These are phyloP conservation scores for Grus americana DNA, from an alignment of 2,113 vertebrate genomes.

Conservation along the genomic window DNA sequence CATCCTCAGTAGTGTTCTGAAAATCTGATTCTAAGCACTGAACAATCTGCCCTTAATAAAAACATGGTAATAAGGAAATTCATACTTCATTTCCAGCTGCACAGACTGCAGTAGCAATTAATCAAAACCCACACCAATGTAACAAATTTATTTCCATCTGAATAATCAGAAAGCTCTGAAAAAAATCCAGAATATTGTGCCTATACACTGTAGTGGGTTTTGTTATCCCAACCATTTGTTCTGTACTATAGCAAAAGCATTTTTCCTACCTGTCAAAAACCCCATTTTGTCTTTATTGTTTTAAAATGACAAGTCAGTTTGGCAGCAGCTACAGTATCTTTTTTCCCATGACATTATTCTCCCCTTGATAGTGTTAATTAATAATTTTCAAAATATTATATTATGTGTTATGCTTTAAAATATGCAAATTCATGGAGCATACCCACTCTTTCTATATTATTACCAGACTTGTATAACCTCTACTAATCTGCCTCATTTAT, in stretches of 20 bases:
- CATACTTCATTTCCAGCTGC: not conserved
- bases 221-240: not conserved
- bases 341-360: not conserved
- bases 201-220: not conserved
- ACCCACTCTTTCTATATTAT: not conserved
- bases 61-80: not conserved
- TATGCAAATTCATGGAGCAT: not conserved
- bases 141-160: not conserved
- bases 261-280: not conserved
- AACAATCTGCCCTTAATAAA: not conserved
- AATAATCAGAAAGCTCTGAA: not conserved
- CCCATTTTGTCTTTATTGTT: not conserved
- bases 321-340: not conserved
- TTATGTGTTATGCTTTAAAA: not conserved
- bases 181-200: not conserved
- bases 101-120: not conserved
- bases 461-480: not conserved
- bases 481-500: not conserved
- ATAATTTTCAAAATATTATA: not conserved
- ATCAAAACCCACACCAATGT: not conserved
- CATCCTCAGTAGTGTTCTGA: not conserved
- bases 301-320: not conserved
- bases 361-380: not conserved
- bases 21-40: not conserved
- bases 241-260: not conserved